Conservation (phyloP, 1,140 invertebrate species). For the Probaryconus sp. region DNA sequence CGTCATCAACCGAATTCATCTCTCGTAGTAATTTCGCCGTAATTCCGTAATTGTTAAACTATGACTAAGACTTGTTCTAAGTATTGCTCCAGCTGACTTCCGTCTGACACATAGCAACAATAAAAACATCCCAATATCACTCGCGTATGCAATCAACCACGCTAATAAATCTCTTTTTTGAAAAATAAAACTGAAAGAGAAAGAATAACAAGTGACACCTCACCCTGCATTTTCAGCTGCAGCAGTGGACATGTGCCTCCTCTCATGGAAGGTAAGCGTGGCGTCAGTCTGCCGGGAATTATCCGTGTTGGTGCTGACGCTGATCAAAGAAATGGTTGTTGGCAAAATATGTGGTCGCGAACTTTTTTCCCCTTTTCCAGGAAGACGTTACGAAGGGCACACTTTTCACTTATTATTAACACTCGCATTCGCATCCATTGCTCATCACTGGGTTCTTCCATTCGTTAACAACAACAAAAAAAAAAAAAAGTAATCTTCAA, state of each 20-base stretch:
- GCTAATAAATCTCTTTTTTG: neutral
- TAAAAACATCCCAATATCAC: no score
- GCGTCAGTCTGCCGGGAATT: slow-evolving; percentile 70
- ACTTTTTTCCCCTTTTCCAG: slow-evolving; percentile 19
- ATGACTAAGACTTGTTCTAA: no score
- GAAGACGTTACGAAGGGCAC: slow-evolving; percentile 34
- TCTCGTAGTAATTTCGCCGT: no score
- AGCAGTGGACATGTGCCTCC: slow-evolving; percentile 82
- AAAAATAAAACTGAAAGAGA: slow-evolving; percentile 12
- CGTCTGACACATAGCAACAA: no score
- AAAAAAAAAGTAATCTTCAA: slow-evolving; percentile 55
- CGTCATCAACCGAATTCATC: no score
- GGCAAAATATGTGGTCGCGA: slow-evolving; percentile 33
- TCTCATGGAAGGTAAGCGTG: slow-evolving; percentile 76
- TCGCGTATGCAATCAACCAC: neutral
- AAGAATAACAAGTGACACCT: slow-evolving; percentile 63
- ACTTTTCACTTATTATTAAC: slow-evolving; percentile 48
- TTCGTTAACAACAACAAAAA: slow-evolving; percentile 35
- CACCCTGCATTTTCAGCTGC: slow-evolving; percentile 82
- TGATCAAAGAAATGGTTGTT: slow-evolving; percentile 48
- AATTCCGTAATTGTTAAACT: no score
- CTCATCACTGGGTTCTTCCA: slow-evolving; percentile 23
- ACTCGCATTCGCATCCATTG: slow-evolving; percentile 51
- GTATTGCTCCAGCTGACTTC: no score
- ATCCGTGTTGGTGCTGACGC: slow-evolving; percentile 72